phyloP scores from a whole-genome alignment of 2,888 invertebrate genomes.

The Aphidoletes aphidimyza region DNA sequence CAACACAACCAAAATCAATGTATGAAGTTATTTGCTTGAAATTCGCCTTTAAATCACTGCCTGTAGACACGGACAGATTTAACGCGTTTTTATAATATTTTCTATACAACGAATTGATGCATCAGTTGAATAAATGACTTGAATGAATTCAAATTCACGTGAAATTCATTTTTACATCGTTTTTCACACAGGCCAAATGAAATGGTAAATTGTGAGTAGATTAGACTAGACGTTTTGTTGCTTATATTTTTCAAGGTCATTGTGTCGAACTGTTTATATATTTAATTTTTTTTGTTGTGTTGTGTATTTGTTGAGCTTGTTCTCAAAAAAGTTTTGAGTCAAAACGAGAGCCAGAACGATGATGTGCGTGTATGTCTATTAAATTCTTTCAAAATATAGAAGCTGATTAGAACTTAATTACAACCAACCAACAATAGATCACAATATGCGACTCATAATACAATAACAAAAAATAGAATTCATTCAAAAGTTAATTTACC shows the following conservation, averaged over 20 bases:
- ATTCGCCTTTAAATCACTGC: too few relatives aligned
- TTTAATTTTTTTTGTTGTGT: background rate
- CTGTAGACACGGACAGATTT: background rate
- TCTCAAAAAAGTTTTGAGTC: too few relatives aligned
- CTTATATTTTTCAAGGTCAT: constrained; percentile 18
- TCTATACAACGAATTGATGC: background rate
- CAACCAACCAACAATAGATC: constrained; percentile 14
- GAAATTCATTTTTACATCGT: background rate
- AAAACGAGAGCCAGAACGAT: background rate
- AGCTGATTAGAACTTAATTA: constrained; percentile 31
- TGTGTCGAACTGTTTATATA: background rate
- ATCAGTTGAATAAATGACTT: background rate
- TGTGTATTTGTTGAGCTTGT: too few relatives aligned
- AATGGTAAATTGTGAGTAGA: background rate
- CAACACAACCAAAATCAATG: too few relatives aligned
- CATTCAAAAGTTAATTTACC: constrained; percentile 3
- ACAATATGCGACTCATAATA: background rate
- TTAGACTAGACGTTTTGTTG: background rate
- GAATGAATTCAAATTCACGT: background rate
- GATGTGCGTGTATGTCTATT: constrained; percentile 21
- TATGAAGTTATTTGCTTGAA: too few relatives aligned
- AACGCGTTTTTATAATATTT: background rate
- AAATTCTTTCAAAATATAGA: constrained; percentile 6
- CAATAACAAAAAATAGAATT: background rate
- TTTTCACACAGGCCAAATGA: background rate